Base-by-base conservation (phyloP, 2,113 vertebrate genomes). In the Platysteira castanea region DNA sequence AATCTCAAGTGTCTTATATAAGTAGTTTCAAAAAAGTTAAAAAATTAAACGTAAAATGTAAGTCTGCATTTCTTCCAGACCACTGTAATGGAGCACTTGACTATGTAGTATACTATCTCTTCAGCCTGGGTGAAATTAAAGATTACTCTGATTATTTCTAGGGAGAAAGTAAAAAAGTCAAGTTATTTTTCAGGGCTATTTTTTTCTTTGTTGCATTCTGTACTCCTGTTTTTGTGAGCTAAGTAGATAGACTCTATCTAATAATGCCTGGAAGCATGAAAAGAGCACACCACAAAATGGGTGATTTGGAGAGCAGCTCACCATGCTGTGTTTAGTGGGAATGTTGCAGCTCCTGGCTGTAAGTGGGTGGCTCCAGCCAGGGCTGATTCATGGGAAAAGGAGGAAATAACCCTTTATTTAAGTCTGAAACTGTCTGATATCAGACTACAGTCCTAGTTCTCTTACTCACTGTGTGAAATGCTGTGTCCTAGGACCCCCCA, bases 111-210 rank as follows among this genome's bases (percentile, higher is more conserved):
- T 63, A 41, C 23, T 78, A 5, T 87, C 33, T 76, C 18, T 76
- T 91, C 52, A 52, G 47, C 16, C 46, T 94, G 28, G 26, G n/a
- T 41, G 14, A 88, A 90, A 89, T 93, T 80, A 89, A 69, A 74
- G 84, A 63, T 60, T 1, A 77, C 22, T 49, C 50, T 70, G 41
- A 90, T 91, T 76, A 57, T 83, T 94, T 91, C 78, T 88, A n/a
- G 1, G 2, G 18, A 39, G 54, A 82, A 90, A 93, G 74, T 83
- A 28, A 91, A 89, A 87, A 89, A 65, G 53, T 65, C n/a, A 68
- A 31, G 23, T 27, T 42, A 3, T 39, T 93, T 94, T 87, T 70
- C 27, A 49, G 53, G n/a, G 39, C 5, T 59, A 6, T 70, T 77
- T 77, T 77, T 84, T 83, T 6, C 35, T 87, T 68, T 4, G 1